Percentiles rank a stretch among this genome's conserved stretches.
Evolutionary conservation across 2,797 vertebrate species (phyloP).

Genomic region (Sciurus vulgaris): DNA sequence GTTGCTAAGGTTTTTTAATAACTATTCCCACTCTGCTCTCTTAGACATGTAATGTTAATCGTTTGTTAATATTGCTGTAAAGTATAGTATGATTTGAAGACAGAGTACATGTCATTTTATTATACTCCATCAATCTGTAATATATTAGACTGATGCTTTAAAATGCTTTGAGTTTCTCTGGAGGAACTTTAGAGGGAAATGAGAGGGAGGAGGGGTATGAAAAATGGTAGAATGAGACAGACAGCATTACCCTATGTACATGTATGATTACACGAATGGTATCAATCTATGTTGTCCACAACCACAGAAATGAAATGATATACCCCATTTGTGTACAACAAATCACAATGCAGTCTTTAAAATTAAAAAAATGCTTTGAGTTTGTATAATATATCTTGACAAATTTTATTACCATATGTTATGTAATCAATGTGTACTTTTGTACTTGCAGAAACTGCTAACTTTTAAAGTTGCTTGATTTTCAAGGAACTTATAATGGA

Average conservation of each 20-base stretch:
- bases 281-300: too few species aligned
- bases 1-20: slow-evolving; percentile 79
- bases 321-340: too few species aligned
- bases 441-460: slow-evolving; percentile 96
- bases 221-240: too few species aligned
- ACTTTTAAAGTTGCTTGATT: slow-evolving; percentile 90
- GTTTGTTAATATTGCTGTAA: slow-evolving; percentile 88
- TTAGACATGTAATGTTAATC: slow-evolving; percentile 88
- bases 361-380: slow-evolving; percentile 93
- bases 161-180: slow-evolving; percentile 87
- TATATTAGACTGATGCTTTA: slow-evolving; percentile 91
- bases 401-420: slow-evolving; percentile 92
- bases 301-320: too few species aligned
- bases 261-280: too few species aligned
- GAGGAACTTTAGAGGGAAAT: too few species aligned
- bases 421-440: slow-evolving; percentile 95
- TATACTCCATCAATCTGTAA: slow-evolving; percentile 87
- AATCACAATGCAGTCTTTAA: slow-evolving; percentile 49
- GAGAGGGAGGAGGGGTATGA: too few species aligned
- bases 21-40: slow-evolving; percentile 77
- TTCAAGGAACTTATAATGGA: slow-evolving; percentile 88
- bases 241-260: too few species aligned
- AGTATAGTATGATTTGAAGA: slow-evolving; percentile 87
- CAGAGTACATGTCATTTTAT: slow-evolving; percentile 87
- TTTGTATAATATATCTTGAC: slow-evolving; percentile 93